A percentile compares a stretch with the other conserved stretches of the same genome.
phyloP scores from a whole-genome alignment of 1,140 invertebrate species.

The Lucilia cuprina region DNA sequence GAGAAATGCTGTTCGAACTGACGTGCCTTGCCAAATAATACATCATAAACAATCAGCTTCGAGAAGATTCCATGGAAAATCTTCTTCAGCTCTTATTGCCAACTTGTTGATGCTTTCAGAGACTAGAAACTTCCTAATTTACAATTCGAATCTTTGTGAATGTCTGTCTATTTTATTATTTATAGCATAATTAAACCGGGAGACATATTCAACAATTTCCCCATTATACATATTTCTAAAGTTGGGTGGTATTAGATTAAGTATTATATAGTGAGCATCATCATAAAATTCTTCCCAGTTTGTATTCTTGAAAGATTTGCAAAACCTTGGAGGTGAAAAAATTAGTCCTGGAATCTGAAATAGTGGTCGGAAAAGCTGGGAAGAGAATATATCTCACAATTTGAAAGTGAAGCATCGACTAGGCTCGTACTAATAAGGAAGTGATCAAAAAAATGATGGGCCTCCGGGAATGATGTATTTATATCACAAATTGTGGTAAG shows the following conservation, averaged over 20 bases:
- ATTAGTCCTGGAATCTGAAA: too few relatives aligned
- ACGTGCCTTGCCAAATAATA: background rate
- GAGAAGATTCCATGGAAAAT: background rate
- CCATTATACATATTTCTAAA: background rate
- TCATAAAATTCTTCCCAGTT: background rate
- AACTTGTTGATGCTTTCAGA: background rate
- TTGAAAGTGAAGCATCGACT: too few relatives aligned
- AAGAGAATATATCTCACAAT: too few relatives aligned
- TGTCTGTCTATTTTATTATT: background rate
- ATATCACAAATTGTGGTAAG: background rate
- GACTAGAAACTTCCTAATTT: background rate
- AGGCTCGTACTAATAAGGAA: background rate
- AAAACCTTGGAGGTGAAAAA: too few relatives aligned
- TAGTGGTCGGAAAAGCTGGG: too few relatives aligned
- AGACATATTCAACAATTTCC: background rate
- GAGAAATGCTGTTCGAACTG: background rate
- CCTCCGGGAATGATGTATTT: background rate
- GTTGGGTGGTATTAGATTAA: background rate
- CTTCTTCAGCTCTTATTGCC: background rate
- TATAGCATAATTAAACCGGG: background rate
- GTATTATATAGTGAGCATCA: background rate
- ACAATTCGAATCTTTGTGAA: background rate
- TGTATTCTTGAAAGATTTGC: background rate
- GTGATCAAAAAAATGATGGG: constrained; percentile 2
- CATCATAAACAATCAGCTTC: background rate